phyloP scores from a whole-genome alignment of 2,888 invertebrate genomes.

The Exocentrus adspersus region DNA sequence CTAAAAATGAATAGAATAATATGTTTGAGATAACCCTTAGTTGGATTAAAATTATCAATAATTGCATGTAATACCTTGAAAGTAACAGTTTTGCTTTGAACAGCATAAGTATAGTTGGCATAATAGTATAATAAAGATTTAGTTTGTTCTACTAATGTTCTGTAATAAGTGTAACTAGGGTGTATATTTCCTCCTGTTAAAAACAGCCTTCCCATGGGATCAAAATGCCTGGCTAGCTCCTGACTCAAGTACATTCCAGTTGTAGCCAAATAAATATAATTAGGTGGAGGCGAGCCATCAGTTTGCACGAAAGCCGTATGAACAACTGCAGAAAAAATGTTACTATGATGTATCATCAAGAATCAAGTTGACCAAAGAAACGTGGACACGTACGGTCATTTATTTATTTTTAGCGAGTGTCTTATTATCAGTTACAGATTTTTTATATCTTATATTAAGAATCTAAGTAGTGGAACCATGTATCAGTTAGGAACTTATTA shows the following conservation, averaged over 20 bases:
- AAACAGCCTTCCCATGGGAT: constrained; percentile 23
- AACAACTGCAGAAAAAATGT: constrained; percentile 23
- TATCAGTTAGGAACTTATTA: no score
- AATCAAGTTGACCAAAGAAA: no score
- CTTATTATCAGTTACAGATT: no score
- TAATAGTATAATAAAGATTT: constrained; percentile 22
- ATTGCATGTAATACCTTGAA: no score
- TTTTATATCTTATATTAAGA: no score
- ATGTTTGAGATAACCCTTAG: no score
- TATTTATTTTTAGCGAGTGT: no score
- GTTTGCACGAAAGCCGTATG: constrained; percentile 28
- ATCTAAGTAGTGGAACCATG: no score
- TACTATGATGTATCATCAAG: no score
- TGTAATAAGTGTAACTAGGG: constrained; percentile 23
- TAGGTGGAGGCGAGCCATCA: constrained; percentile 7
- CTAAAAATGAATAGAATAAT: no score
- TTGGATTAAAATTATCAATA: no score
- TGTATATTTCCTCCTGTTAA: constrained; percentile 7
- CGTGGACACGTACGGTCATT: no score
- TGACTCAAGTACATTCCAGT: constrained; percentile 28
- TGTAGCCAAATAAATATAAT: constrained; percentile 31
- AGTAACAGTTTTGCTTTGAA: constrained; percentile 18
- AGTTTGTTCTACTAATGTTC: constrained; percentile 7
- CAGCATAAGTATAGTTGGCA: constrained; percentile 7
- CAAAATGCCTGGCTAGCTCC: constrained; percentile 30